phyloP scores from a whole-genome alignment of 2,113 vertebrate genomes.

The Climacteris rufus region DNA sequence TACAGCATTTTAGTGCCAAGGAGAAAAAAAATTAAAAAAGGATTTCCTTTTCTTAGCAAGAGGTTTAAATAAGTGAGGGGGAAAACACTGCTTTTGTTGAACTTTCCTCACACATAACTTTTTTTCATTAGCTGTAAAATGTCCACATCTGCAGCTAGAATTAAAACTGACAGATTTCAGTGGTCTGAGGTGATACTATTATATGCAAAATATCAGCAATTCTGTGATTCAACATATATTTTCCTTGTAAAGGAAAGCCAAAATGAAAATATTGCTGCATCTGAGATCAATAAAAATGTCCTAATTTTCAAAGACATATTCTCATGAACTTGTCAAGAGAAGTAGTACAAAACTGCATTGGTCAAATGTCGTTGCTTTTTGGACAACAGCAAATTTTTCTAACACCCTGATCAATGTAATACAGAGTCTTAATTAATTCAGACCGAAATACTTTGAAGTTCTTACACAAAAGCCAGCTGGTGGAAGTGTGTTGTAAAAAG shows the following conservation, averaged over 20 bases:
- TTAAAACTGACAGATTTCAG: neutral
- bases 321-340: conserved; percentile 5
- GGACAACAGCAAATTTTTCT: conserved; percentile 55
- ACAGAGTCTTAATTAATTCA: conserved; percentile 56
- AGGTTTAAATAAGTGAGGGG: neutral
- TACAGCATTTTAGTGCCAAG: neutral
- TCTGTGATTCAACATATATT: neutral
- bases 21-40: neutral
- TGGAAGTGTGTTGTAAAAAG: conserved; percentile 34
- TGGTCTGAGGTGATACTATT: neutral
- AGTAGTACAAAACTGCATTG: conserved; percentile 25
- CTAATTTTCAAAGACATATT: neutral
- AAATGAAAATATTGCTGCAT: conserved; percentile 28
- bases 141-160: conserved; percentile 25
- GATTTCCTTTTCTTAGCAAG: conserved; percentile 44
- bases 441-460: conserved; percentile 65
- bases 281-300: conserved; percentile 38
- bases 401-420: conserved; percentile 48
- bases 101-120: neutral
- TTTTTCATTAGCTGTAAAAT: neutral
- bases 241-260: neutral
- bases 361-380: conserved; percentile 44
- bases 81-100: neutral
- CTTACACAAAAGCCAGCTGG: conserved; percentile 50
- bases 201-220: conserved; percentile 6